Base-by-base conservation (phyloP, 92 coral and sea anemone genomes). In the Galaxea fascicularis region DNA sequence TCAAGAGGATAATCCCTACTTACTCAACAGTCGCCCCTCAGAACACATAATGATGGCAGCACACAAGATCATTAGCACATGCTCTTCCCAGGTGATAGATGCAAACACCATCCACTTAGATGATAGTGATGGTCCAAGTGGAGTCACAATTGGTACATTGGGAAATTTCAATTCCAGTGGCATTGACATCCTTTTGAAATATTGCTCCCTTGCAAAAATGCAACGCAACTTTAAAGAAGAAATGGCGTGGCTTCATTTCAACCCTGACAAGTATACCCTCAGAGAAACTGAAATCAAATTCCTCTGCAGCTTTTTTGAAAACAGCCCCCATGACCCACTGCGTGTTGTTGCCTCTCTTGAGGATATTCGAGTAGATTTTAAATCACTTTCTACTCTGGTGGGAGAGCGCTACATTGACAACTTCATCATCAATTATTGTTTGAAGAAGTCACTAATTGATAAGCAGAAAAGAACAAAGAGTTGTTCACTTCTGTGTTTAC, bases 361-460 rank as follows among this genome's bases (percentile, higher is more conserved):
- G 60, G 73, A 71, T 10, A 11, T 35, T 62, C 13, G 21, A 22
- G 60, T 78, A 24, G 83, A 78, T 47, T 78, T 27, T 28, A 39
- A 78, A 47, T 78, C 72, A 8, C 56, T 78, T 7, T 78, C 83
- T 8, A 78, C 83, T 26, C 18, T 78, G 83, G 73, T 78, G 8
- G 83, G 83, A 4, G 72, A 78, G 25, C 58, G 59, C 15, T 62
- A 78, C 73, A 78, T 78, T 8, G 73, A 78, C 41, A 78, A 78
- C 26, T 78, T 78, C 10, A 6, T 78, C 27, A 60, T 78, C 39
- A 41, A 78, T 63, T 78, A 60, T 25, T 77, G 56, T 12, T 4
- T 60, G 15, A 60, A 4, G 27, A 77, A 77, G 44, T 1, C 82
- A 12, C 14, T 35, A 4, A 28, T 59, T 59, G 21, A 3, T 11